Conservation (phyloP, 2,888 invertebrate genomes). For the Diplazon laetatorius region DNA sequence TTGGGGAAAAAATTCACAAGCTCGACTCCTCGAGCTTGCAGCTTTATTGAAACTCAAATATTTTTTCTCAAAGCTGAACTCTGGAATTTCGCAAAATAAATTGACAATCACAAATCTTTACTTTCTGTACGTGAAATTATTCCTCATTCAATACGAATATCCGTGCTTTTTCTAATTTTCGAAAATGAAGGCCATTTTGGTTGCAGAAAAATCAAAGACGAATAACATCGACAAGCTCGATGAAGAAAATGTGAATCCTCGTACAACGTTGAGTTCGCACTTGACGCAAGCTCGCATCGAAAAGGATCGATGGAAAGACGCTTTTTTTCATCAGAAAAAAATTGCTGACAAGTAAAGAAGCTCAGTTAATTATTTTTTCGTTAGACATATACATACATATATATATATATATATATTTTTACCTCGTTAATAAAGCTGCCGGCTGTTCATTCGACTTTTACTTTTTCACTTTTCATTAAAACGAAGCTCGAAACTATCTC, state of each 20-base stretch:
- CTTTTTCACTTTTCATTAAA: not conserved
- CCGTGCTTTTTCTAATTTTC: not conserved
- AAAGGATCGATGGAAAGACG: conserved; percentile 65
- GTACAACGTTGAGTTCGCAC: conserved; percentile 51
- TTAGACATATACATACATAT: not conserved
- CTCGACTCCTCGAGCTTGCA: no score
- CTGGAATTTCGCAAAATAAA: no score
- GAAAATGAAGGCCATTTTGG: not conserved
- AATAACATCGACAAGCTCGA: conserved; percentile 5
- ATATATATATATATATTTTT: not conserved
- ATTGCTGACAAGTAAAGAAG: conserved; percentile 49
- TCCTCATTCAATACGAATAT: not conserved
- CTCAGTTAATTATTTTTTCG: not conserved
- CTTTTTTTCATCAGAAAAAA: conserved; percentile 61
- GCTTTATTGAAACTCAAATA: no score
- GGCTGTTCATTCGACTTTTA: not conserved
- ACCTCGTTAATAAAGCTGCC: not conserved
- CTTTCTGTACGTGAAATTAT: no score
- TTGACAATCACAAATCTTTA: no score
- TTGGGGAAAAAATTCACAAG: no score
- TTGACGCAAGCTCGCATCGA: conserved; percentile 56
- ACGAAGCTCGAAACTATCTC: not conserved
- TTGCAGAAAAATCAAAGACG: conserved; percentile 22
- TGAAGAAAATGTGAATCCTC: conserved; percentile 35
- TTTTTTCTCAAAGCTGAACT: no score